Conservation (phyloP, 2,888 invertebrate genomes). For the Protophormia terraenovae region DNA sequence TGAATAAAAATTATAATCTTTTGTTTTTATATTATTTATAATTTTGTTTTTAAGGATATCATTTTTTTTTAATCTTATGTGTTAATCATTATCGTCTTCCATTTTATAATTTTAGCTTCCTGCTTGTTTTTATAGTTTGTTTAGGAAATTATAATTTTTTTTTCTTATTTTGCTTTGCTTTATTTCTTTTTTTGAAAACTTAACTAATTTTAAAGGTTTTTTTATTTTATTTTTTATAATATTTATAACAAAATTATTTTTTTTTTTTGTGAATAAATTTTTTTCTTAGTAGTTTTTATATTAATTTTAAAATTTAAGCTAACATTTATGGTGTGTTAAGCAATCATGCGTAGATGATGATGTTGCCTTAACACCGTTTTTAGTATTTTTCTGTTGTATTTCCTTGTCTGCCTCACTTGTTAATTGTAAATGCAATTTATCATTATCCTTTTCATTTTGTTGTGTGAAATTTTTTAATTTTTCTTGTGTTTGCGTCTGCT, state of each 20-base stretch:
- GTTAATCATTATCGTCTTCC: constrained; percentile 27
- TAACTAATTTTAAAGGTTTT: constrained; percentile 59
- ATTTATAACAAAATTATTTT: constrained; percentile 60
- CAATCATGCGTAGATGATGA: constrained; percentile 49
- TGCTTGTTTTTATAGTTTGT: not conserved
- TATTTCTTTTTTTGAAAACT: constrained; percentile 59
- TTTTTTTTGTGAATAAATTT: constrained; percentile 22
- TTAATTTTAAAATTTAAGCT: constrained; percentile 64
- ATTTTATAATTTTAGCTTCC: constrained; percentile 1
- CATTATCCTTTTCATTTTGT: not conserved
- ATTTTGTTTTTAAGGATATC: constrained; percentile 55
- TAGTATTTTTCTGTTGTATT: constrained; percentile 57
- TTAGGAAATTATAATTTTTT: constrained; percentile 51
- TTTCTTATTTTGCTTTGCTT: constrained; percentile 33
- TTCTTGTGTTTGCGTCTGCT: constrained; percentile 17
- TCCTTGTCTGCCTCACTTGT: constrained; percentile 68
- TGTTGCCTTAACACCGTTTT: constrained; percentile 45
- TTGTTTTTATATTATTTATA: constrained; percentile 45
- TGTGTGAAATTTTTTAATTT: constrained; percentile 20
- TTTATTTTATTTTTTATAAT: constrained; percentile 27
- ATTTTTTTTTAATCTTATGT: constrained; percentile 10
- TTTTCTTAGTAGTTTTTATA: constrained; percentile 36
- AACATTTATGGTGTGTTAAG: constrained; percentile 62
- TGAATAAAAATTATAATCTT: constrained; percentile 55
- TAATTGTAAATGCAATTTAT: constrained; percentile 41